Conservation (phyloP, 2,113 vertebrate species). For the Anhinga anhinga region DNA sequence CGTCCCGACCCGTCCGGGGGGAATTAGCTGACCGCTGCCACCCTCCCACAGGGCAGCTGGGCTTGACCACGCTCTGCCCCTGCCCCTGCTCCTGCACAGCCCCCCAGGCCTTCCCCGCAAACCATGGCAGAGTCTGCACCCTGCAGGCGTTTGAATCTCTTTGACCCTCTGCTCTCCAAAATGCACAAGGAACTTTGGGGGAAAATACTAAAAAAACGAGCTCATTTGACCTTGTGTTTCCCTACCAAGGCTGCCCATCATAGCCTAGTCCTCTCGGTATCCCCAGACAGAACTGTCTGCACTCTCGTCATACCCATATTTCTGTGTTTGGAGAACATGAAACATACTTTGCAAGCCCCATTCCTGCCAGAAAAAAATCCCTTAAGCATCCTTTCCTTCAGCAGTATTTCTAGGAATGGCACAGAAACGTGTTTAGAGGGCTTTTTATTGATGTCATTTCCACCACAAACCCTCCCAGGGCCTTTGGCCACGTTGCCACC, state of each 20-base stretch:
- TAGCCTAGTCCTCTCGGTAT: not conserved
- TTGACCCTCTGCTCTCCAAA: not conserved
- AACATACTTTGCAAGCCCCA: not conserved
- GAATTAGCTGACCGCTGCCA: fast-evolving
- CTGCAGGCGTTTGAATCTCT: not conserved
- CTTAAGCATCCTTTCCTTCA: not conserved
- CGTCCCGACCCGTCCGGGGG: not conserved
- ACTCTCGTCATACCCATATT: not conserved
- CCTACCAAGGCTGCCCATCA: not conserved
- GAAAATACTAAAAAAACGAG: not conserved
- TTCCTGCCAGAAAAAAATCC: not conserved
- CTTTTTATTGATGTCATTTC: not conserved
- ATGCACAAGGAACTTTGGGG: not conserved
- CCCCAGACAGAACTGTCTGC: not conserved
- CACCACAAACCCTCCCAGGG: not conserved
- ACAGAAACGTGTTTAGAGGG: not conserved
- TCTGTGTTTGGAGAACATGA: not conserved
- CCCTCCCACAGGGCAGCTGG: not conserved
- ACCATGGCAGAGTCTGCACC: not conserved
- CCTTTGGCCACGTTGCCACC: not conserved
- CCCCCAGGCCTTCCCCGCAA: not conserved
- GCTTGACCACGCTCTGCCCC: not conserved
- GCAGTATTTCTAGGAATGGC: not conserved
- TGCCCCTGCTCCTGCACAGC: not conserved
- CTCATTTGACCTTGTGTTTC: not conserved